Evolutionary conservation across 2,888 invertebrate species (phyloP).

Genomic region (Pinctada fucata): DNA sequence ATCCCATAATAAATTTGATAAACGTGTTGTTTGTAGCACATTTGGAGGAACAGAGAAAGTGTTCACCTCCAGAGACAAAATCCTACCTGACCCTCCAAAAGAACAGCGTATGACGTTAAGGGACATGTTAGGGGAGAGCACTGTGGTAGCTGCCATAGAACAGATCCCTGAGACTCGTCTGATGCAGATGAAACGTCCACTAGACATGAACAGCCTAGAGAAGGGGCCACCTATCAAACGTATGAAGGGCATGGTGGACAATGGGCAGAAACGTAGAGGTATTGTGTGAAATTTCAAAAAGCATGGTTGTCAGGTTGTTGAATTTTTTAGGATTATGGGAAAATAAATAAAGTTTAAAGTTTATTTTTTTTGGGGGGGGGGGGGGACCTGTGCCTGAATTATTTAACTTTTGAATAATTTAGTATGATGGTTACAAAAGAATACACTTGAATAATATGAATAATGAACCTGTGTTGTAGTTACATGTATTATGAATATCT

Average conservation of each 20-base stretch:
- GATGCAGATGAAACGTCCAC: conserved; percentile 63
- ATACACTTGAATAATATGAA: too few species aligned
- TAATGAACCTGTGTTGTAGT: too few species aligned
- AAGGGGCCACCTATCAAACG: conserved; percentile 67
- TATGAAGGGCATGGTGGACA: neutral
- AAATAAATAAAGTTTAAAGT: too few species aligned
- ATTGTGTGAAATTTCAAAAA: neutral
- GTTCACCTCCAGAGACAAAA: conserved; percentile 60
- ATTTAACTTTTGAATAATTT: too few species aligned
- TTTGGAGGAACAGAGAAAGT: conserved; percentile 68
- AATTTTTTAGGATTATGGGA: neutral
- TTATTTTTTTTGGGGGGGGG: too few species aligned
- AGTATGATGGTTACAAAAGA: too few species aligned
- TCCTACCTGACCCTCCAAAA: conserved; percentile 56
- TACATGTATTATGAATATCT: too few species aligned
- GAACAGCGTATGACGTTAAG: conserved; percentile 52
- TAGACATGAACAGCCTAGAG: conserved; percentile 69
- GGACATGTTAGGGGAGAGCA: conserved; percentile 64
- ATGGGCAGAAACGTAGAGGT: conserved; percentile 4
- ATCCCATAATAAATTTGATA: too few species aligned
- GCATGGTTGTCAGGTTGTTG: neutral
- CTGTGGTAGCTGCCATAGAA: conserved; percentile 62
- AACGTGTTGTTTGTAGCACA: conserved; percentile 49
- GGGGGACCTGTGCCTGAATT: too few species aligned
- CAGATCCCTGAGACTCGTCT: conserved; percentile 58